phyloP scores from a whole-genome alignment of 2,113 vertebrate genomes.

The Cyanoderma ruficeps region DNA sequence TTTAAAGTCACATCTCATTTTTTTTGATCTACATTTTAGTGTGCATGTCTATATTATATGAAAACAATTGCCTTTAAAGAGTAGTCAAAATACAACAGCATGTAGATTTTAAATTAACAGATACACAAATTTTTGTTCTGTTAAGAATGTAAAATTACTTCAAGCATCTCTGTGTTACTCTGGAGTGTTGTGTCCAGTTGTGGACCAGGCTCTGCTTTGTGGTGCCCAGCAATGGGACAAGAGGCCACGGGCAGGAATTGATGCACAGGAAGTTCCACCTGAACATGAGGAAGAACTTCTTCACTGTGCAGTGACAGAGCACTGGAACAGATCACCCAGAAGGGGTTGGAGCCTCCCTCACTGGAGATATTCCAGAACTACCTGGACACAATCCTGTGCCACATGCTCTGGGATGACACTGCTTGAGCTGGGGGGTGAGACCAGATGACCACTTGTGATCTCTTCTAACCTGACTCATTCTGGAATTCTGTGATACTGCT shows the following conservation, averaged over 20 bases:
- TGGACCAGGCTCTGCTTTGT: background rate
- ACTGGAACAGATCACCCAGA: background rate
- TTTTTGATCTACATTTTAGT: background rate
- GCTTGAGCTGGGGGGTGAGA: accelerated
- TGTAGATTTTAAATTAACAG: background rate
- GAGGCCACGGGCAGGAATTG: accelerated
- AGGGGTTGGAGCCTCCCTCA: background rate
- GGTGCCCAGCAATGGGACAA: background rate
- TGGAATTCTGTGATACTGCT: background rate
- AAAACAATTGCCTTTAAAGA: background rate
- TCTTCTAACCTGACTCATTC: background rate
- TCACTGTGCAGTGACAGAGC: background rate
- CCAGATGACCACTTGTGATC: accelerated
- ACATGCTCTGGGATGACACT: accelerated
- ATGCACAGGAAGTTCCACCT: background rate
- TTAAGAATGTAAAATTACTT: background rate
- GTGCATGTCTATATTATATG: background rate
- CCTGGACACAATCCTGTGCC: accelerated
- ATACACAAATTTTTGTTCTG: background rate
- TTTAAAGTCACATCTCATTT: background rate
- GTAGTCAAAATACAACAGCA: background rate
- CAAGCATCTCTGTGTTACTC: background rate
- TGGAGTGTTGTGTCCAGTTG: background rate
- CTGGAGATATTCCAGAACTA: background rate
- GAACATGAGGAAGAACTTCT: background rate